Base-by-base conservation (phyloP, 2,888 invertebrate species). In the Harpalus rubripes region DNA sequence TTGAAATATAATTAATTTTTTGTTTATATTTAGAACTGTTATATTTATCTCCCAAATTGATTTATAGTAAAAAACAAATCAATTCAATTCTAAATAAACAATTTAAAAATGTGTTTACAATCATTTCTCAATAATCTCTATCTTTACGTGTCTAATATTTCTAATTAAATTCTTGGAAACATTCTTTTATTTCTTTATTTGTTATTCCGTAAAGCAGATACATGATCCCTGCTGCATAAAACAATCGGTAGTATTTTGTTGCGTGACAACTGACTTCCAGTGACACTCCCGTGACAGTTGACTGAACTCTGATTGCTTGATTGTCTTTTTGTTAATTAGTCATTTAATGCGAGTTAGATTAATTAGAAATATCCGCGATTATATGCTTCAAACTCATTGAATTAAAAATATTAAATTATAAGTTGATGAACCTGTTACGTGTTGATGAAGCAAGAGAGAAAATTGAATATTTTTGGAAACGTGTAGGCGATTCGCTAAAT, bases 61-160 rank as follows among this genome's bases (percentile, higher is more conserved):
- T 59, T 16, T 59, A 1, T 16, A 59, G 7, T 59, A 16, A 16
- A 16, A 16, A 59, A 59, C 59, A 10, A 59, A 59, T 59, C 16
- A 74, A 8, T 16, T 52, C 44, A 52, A 52, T 52, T 52, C 44
- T 52, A 52, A 12, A 78, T 56, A 78, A 41, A 39, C 16, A 41
- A 26, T 39, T 41, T 72, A 32, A 59, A 26, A 80, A 59, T 26
- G 32, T 68, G 52, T 44, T 65, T 68, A 10, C 22, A 68, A 63
- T 22, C 65, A 72, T 32, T 22, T 72, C 52, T 18, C 32, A 44
- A 81, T 32, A 26, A 63, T 68, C 44, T 44, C 32, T 4, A 81
- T 68, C 81, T 52, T 32, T 58, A 82, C 82, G 82, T 82, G 82
- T 39, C 41, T 72, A 82, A 82, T 74, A 68, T 82, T 56, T 74